Evolutionary conservation across 2,888 invertebrate species (phyloP), one percentile per base, ranked within the genome.

Genomic region (Hemaris fuciformis): DNA sequence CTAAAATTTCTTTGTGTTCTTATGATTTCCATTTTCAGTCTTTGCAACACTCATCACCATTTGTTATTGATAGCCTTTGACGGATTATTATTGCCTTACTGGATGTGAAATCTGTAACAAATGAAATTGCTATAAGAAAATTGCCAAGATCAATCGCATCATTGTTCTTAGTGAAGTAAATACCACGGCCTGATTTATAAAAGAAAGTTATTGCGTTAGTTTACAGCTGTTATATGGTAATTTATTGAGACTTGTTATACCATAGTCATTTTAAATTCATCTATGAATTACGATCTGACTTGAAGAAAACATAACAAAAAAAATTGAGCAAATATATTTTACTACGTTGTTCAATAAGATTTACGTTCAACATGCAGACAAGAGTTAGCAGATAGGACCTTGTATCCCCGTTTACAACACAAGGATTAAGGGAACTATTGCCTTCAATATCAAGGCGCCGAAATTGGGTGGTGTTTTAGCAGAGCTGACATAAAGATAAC

Each of bases 1-100:
- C 71, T 76, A 67, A 67, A 73, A 62, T 72, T 77, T 74, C 74
- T 80, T 74, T 73, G 74, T 72, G 70, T 72, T 65, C 73, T 73
- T 74, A 75, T 75, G 62, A 73, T 69, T 68, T 85, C 87, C 91
- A 91, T 91, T 70, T 83, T 88, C 64, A 62, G 65, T 66, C 71
- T 66, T 71, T 76, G 71, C 81, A 72, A 86, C 81, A 84, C 80
- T 85, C 91, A 91, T 91, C 81, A 89, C 91, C 83, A 81, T 63
- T 42, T 71, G 62, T 69, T 72, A 53, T 46, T 66, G 61, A 56
- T 31, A 69, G 71, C 64, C 63, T 59, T 63, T 62, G 45, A 25
- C 63, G 60, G 64, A 57, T 62, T 60, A 22, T 64, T 65, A 66
- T 63, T 60, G 59, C 63, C 61, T 76, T 75, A 83, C 74, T 76